Base-by-base conservation (phyloP, 2,888 invertebrate genomes). In the Aspidiotus destructor region DNA sequence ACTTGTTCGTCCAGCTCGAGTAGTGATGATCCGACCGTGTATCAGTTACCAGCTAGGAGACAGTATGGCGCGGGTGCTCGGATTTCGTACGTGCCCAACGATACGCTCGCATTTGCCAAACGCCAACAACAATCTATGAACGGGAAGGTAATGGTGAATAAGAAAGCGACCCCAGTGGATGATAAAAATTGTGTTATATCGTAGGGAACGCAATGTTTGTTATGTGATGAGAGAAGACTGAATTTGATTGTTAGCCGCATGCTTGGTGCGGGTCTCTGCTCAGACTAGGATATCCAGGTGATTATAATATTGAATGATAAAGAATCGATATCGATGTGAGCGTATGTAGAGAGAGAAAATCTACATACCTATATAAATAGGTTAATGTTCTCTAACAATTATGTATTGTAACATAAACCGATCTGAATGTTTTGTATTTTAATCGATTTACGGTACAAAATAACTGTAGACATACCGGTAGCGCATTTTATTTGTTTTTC, bases 31-130 rank as follows among this genome's bases (percentile, higher is more conserved):
- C 89, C 90, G 72, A 86, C 89, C 75, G 89, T 92, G 72, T 92
- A 92, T 77, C 87, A 90, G 71, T 79, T 92, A 74, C 92, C 92
- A 6, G 86, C 91, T 54, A 80, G 91, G 73, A 81, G 89, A 70
- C 89, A 89, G 63, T 91, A 91, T 76, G 90, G 90, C 68, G 92
- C 92, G 54, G 92, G 92, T 54, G 91, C 92, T 13, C 80, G 93
- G 73, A 92, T 93, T 74, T 91, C 92, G 10, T 95, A 94, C 79
- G 93, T 94, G 72, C 93, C 93, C 73, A 93, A 92, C 78, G 93
- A 92, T 78, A 89, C 91, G 7, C 82, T 92, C 62, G 92, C 92
- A 69, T 87, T 87, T 75, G 90, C 90, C 62, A 71, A 70, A 60
- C 69, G 69, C 11, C 71, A 71, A 16, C 63, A 67, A 13, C 70